Conservation (phyloP, 2,113 vertebrate species). For the Psophia crepitans region DNA sequence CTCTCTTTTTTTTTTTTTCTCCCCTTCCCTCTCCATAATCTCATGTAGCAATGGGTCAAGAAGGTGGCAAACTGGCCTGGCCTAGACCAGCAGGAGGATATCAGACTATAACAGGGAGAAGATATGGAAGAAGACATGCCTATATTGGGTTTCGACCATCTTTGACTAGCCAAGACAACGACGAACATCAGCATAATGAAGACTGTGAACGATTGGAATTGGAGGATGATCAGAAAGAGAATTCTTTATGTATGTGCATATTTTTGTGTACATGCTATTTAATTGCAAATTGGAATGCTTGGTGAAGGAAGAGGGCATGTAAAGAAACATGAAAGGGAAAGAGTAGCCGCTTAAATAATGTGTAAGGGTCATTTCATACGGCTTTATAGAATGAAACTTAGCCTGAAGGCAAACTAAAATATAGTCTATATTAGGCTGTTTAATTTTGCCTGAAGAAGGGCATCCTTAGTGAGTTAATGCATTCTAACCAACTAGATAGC, state of each 20-base stretch:
- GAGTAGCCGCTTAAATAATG: neutral
- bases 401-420: neutral
- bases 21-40: neutral
- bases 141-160: slow-evolving; percentile 70
- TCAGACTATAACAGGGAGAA: slow-evolving; percentile 70
- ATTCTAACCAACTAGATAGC: neutral
- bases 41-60: slow-evolving; percentile 78
- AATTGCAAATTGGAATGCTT: neutral
- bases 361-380: neutral
- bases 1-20: neutral
- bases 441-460: neutral
- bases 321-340: neutral
- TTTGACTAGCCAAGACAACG: slow-evolving; percentile 62
- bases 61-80: slow-evolving; percentile 71
- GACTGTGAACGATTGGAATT: slow-evolving; percentile 60
- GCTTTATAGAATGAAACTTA: neutral
- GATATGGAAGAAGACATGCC: slow-evolving; percentile 74
- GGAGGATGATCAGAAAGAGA: slow-evolving; percentile 59
- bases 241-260: slow-evolving; percentile 62
- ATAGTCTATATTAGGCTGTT: neutral
- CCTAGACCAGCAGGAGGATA: slow-evolving; percentile 70
- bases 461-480: neutral
- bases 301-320: neutral
- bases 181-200: slow-evolving; percentile 22
- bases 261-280: neutral